phyloP scores from a whole-genome alignment of 1,140 invertebrate genomes.

The Neodiprion lecontei region DNA sequence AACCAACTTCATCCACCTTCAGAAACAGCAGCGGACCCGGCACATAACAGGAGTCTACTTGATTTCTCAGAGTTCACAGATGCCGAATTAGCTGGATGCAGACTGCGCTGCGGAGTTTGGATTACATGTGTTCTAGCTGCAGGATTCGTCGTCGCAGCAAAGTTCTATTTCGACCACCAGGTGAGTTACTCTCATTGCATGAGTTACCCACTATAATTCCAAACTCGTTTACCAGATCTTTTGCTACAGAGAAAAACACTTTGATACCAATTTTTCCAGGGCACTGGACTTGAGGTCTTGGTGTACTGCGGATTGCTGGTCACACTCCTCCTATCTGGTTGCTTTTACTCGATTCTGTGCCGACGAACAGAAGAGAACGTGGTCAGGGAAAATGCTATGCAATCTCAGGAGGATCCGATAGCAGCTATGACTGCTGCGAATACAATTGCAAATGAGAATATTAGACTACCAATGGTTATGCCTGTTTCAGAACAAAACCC shows the following conservation, averaged over 20 bases:
- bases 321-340: constrained; percentile 68
- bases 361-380: constrained; percentile 38
- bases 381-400: constrained; percentile 33
- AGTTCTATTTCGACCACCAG: constrained; percentile 73
- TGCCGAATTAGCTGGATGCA: constrained; percentile 45
- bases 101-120: constrained; percentile 67
- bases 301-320: constrained; percentile 71
- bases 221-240: background rate
- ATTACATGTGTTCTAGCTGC: constrained; percentile 71
- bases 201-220: constrained; percentile 15
- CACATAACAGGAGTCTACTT: constrained; percentile 44
- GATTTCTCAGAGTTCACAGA: constrained; percentile 50
- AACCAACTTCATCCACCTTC: constrained; percentile 40
- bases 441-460: constrained; percentile 10
- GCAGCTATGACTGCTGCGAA: constrained; percentile 30
- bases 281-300: constrained; percentile 67
- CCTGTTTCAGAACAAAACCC: constrained; percentile 54
- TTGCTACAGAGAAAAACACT: background rate
- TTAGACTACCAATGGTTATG: constrained; percentile 53
- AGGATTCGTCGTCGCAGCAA: constrained; percentile 70
- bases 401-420: constrained; percentile 37
- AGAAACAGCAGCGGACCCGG: constrained; percentile 35
- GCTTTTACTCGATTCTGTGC: constrained; percentile 55
- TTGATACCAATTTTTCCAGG: constrained; percentile 40
- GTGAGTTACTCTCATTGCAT: constrained; percentile 46